Conservation (phyloP, 1,140 invertebrate species). For the Bombus pyrosoma region DNA sequence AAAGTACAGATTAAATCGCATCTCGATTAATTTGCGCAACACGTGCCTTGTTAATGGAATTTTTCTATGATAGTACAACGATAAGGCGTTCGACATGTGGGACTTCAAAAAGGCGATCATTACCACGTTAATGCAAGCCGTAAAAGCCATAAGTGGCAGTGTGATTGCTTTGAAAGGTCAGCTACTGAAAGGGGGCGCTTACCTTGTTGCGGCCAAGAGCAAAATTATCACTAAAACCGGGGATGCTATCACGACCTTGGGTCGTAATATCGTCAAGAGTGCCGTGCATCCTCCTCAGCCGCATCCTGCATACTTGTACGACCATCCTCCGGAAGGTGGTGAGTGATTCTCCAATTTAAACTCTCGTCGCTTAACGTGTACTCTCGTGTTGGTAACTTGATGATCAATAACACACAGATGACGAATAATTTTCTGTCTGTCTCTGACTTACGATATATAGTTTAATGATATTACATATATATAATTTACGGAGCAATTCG, state of each 20-base stretch:
- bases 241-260: slow-evolving; percentile 89
- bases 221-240: slow-evolving; percentile 88
- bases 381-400: not conserved
- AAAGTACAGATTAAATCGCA: slow-evolving; percentile 18
- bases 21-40: slow-evolving; percentile 9
- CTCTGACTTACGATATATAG: not conserved
- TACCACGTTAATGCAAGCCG: slow-evolving; percentile 90
- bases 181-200: slow-evolving; percentile 91
- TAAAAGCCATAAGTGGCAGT: slow-evolving; percentile 92
- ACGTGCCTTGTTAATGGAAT: slow-evolving; percentile 26
- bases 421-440: no score
- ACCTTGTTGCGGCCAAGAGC: slow-evolving; percentile 88
- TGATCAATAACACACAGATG: no score
- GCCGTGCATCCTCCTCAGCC: slow-evolving; percentile 83
- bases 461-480: not conserved
- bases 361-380: not conserved
- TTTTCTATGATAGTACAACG: slow-evolving; percentile 77
- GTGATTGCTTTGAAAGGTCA: slow-evolving; percentile 92
- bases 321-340: slow-evolving; percentile 46
- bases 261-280: slow-evolving; percentile 88
- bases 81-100: slow-evolving; percentile 87
- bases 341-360: not conserved
- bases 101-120: slow-evolving; percentile 91
- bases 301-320: slow-evolving; percentile 62
- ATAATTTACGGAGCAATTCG: no score